These are phyloP conservation scores for Sternotherus odoratus DNA, from an alignment of 2,797 vertebrate genomes.

Conservation along the genomic window DNA sequence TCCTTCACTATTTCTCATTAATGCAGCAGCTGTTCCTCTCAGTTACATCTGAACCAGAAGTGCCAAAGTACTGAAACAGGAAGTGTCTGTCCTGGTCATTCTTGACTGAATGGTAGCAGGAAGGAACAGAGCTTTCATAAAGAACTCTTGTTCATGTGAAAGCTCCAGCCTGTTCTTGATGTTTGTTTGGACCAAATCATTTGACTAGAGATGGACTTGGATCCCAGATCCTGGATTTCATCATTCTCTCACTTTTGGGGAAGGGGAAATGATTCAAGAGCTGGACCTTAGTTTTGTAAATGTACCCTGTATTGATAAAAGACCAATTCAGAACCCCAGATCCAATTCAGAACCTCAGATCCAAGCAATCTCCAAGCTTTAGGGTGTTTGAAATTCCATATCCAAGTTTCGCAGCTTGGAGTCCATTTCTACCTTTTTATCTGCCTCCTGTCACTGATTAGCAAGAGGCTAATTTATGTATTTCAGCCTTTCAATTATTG, in stretches of 20 bases:
- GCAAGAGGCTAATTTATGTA: neutral
- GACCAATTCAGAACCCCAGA: neutral
- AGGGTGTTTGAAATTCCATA: neutral
- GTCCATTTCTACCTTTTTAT: neutral
- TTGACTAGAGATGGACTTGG: neutral
- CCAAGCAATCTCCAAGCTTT: neutral
- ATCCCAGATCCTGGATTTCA: neutral
- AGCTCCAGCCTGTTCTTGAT: neutral
- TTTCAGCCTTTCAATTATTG: neutral
- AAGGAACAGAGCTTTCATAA: neutral
- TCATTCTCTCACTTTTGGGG: neutral
- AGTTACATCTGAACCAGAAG: neutral
- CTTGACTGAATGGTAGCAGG: neutral
- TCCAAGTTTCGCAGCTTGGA: neutral
- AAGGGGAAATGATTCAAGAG: neutral
- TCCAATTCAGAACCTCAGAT: neutral
- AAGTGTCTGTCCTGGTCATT: neutral
- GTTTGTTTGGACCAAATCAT: neutral
- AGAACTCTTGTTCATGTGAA: neutral
- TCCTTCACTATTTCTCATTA: neutral
- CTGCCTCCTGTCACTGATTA: neutral
- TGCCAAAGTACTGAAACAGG: neutral
- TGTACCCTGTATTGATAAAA: neutral
- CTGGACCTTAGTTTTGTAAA: neutral
- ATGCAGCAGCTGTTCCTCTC: neutral